Conservation (phyloP, 2,888 invertebrate genomes). For the Hesperia comma region DNA sequence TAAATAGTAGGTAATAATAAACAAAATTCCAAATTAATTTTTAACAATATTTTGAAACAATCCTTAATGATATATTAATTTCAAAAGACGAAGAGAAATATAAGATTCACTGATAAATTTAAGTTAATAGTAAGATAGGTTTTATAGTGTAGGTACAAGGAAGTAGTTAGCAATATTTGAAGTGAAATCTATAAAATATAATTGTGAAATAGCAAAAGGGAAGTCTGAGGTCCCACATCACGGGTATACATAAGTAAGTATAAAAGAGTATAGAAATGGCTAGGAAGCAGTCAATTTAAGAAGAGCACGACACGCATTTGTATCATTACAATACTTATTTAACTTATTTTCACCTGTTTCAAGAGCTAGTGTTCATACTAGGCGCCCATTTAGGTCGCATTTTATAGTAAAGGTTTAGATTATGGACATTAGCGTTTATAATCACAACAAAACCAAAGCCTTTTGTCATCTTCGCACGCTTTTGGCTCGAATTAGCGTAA, state of each 20-base stretch:
- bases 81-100: too few relatives aligned
- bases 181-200: background rate
- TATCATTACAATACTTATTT: too few relatives aligned
- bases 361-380: too few relatives aligned
- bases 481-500: too few relatives aligned
- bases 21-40: background rate
- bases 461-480: too few relatives aligned
- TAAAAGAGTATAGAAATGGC: background rate
- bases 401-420: too few relatives aligned
- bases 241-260: background rate
- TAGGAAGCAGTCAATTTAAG: background rate
- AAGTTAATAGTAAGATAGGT: background rate
- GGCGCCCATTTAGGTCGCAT: too few relatives aligned
- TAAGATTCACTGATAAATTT: background rate
- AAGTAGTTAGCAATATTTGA: conserved; percentile 4
- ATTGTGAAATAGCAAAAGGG: background rate
- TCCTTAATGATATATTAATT: background rate
- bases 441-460: too few relatives aligned
- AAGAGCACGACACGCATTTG: background rate
- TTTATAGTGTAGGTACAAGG: background rate
- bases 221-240: background rate
- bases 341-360: too few relatives aligned
- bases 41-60: background rate
- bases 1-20: background rate
- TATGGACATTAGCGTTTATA: too few relatives aligned